Conservation (phyloP, 2,113 vertebrate genomes). For the Engystomops pustulosus region DNA sequence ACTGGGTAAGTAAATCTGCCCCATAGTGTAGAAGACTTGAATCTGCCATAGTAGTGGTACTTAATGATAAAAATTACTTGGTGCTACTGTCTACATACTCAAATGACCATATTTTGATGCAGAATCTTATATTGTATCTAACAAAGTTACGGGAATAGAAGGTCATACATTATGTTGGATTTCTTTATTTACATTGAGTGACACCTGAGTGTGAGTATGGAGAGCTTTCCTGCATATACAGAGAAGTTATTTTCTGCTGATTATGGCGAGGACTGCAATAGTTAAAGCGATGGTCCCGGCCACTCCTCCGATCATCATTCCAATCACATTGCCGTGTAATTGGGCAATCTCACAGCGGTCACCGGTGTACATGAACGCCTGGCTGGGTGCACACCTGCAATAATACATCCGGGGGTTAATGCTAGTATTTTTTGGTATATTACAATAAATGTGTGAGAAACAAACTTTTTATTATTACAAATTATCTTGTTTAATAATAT, state of each 20-base stretch:
- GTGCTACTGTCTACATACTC: too few relatives aligned
- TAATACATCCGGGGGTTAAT: conserved; percentile 39
- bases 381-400: conserved; percentile 70
- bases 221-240: background rate
- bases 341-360: conserved; percentile 73
- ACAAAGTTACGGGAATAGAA: too few relatives aligned
- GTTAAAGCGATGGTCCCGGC: conserved; percentile 67
- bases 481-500: too few relatives aligned
- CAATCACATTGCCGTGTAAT: conserved; percentile 68
- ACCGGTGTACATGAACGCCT: conserved; percentile 71
- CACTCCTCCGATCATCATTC: conserved; percentile 66
- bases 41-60: too few relatives aligned
- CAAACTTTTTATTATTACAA: too few relatives aligned
- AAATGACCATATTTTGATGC: too few relatives aligned
- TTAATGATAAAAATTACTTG: too few relatives aligned
- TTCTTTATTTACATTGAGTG: too few relatives aligned
- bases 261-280: conserved; percentile 60
- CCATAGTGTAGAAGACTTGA: too few relatives aligned
- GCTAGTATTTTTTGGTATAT: background rate
- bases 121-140: too few relatives aligned
- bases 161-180: too few relatives aligned
- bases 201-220: background rate
- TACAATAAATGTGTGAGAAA: background rate
- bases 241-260: conserved; percentile 61
- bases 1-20: too few relatives aligned